A percentile compares a stretch with the other conserved stretches of the same genome.
Evolutionary conservation across 2,113 vertebrate genomes (phyloP).

Genomic region (Centropus bengalensis): DNA sequence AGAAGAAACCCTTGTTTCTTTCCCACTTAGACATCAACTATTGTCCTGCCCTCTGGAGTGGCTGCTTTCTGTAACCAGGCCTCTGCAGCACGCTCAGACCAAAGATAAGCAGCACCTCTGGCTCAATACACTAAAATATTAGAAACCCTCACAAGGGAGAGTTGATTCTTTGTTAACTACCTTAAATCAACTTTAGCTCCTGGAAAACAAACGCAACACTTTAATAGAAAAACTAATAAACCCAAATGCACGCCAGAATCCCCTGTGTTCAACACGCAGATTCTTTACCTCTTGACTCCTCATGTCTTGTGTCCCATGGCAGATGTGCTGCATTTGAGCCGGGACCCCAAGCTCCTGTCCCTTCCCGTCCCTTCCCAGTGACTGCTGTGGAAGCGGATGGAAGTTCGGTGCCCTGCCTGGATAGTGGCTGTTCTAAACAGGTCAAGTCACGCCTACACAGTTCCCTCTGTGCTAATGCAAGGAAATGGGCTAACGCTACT

Average conservation of each 20-base stretch:
- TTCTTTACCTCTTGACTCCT: not conserved
- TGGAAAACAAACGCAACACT: not conserved
- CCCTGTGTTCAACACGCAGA: not conserved
- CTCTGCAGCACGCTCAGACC: not conserved
- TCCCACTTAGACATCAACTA: not conserved
- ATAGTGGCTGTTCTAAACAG: not conserved
- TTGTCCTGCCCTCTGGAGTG: rapidly evolving
- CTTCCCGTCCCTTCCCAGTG: not conserved
- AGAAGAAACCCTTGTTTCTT: not conserved
- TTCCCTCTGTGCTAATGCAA: not conserved
- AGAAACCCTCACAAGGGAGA: not conserved
- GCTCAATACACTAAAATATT: not conserved
- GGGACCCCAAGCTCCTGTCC: not conserved
- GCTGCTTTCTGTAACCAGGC: not conserved
- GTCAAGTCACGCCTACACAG: not conserved
- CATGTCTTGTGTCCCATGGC: not conserved
- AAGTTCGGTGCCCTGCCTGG: not conserved
- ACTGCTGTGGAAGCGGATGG: not conserved
- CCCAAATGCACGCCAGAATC: not conserved
- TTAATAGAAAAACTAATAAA: not conserved
- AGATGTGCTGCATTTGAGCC: not conserved
- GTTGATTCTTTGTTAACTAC: not conserved
- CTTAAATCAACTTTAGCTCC: not conserved
- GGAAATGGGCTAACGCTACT: not conserved
- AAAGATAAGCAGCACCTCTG: not conserved